A percentile compares a stretch with the other conserved stretches of the same genome.
These are phyloP conservation scores for Brachionus calyciflorus DNA, from an alignment of 1,140 invertebrate species.

Conservation along the genomic window DNA sequence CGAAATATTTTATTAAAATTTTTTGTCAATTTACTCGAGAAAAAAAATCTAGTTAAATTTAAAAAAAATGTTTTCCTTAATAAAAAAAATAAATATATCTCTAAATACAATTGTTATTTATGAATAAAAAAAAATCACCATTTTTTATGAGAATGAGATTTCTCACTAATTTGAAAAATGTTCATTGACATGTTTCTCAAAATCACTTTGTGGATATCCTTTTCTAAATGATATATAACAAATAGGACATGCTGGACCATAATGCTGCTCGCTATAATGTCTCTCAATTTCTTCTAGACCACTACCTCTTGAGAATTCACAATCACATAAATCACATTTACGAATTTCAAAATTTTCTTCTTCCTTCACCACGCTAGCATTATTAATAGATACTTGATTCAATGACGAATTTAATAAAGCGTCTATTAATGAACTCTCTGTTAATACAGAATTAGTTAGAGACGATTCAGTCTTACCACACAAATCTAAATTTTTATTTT, in stretches of 20 bases:
- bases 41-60: too few relatives aligned
- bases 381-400: background rate
- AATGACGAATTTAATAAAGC: slow-evolving; percentile 21
- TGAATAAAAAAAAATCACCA: too few relatives aligned
- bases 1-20: too few relatives aligned
- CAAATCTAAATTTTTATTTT: slow-evolving; percentile 29
- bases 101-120: too few relatives aligned
- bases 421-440: slow-evolving; percentile 25
- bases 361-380: background rate
- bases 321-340: slow-evolving; percentile 21
- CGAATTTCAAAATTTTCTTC: background rate
- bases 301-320: background rate
- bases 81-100: too few relatives aligned
- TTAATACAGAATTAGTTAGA: background rate
- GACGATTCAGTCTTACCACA: background rate
- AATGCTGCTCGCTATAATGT: slow-evolving; percentile 10
- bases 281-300: background rate
- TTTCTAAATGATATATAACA: slow-evolving; percentile 24
- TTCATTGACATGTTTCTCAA: slow-evolving; percentile 34
- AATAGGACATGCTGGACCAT: slow-evolving; percentile 42
- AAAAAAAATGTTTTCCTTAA: too few relatives aligned
- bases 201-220: slow-evolving; percentile 38
- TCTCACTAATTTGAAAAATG: too few relatives aligned
- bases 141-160: too few relatives aligned
- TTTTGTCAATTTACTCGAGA: too few relatives aligned